These are phyloP conservation scores for Chelonus formosanus DNA, from an alignment of 2,888 invertebrate species.

Conservation along the genomic window DNA sequence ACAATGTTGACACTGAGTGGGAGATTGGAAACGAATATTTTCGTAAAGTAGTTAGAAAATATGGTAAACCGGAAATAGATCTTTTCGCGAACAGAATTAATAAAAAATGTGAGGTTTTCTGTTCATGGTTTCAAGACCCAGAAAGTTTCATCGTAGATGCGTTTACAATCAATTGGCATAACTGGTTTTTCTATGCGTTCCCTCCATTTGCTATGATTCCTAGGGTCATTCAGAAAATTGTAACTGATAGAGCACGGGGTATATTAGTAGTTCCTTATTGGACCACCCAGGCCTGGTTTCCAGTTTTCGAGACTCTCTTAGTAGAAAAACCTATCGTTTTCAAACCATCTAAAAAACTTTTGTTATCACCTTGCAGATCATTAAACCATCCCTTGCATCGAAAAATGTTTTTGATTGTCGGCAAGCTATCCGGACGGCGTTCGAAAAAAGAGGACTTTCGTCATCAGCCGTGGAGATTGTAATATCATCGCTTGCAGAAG, in stretches of 20 bases:
- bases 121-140: too few species aligned
- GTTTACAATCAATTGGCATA: constrained; percentile 3
- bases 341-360: constrained; percentile 37
- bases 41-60: neutral
- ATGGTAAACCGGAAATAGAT: too few species aligned
- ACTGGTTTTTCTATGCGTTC: constrained; percentile 7
- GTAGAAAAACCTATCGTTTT: constrained; percentile 36
- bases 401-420: constrained; percentile 46
- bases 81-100: too few species aligned
- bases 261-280: constrained; percentile 33
- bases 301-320: constrained; percentile 39
- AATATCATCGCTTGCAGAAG: constrained; percentile 41
- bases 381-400: constrained; percentile 37
- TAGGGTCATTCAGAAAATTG: constrained; percentile 1
- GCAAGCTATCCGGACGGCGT: constrained; percentile 43
- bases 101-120: too few species aligned
- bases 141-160: neutral
- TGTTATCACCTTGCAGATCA: constrained; percentile 41
- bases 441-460: constrained; percentile 37
- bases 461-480: constrained; percentile 30
- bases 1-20: neutral
- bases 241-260: constrained; percentile 28
- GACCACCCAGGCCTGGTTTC: constrained; percentile 43
- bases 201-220: constrained; percentile 3
- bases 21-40: too few species aligned